phyloP scores from a whole-genome alignment of 2,113 vertebrate species.

The Melanostigma gelatinosum region DNA sequence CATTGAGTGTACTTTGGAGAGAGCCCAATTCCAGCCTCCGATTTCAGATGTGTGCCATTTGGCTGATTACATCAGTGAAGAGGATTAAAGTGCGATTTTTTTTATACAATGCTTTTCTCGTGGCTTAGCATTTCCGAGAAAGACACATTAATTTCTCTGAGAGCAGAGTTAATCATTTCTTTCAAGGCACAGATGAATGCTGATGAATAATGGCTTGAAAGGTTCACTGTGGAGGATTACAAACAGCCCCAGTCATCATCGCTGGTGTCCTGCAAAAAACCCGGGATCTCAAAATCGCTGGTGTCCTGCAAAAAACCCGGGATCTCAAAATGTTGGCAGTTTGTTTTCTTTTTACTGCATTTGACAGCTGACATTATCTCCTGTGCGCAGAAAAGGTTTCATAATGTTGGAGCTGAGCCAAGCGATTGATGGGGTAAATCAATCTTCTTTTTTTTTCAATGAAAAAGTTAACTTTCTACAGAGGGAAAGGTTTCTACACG shows the following conservation, averaged over 20 bases:
- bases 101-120: slow-evolving; percentile 56
- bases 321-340: slow-evolving; percentile 30
- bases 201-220: slow-evolving; percentile 58
- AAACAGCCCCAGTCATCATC: slow-evolving; percentile 50
- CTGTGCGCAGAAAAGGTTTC: slow-evolving; percentile 21
- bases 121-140: slow-evolving; percentile 67
- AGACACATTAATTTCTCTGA: slow-evolving; percentile 59
- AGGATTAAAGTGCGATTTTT: slow-evolving; percentile 71
- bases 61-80: slow-evolving; percentile 64
- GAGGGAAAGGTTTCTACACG: slow-evolving; percentile 19
- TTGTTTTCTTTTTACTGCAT: slow-evolving; percentile 45
- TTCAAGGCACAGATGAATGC: slow-evolving; percentile 28
- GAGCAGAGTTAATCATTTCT: slow-evolving; percentile 61
- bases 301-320: slow-evolving; percentile 30
- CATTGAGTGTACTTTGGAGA: slow-evolving; percentile 61
- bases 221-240: slow-evolving; percentile 55
- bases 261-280: slow-evolving; percentile 28
- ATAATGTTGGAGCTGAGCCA: slow-evolving; percentile 28
- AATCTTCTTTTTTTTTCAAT: neutral
- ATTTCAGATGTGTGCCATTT: slow-evolving; percentile 65
- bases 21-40: slow-evolving; percentile 58
- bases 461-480: slow-evolving; percentile 57
- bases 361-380: slow-evolving; percentile 56
- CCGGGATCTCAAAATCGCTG: neutral
- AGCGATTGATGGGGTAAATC: slow-evolving; percentile 52